Conservation (phyloP, 2,888 invertebrate species). For the Drosophila aldrichi region DNA sequence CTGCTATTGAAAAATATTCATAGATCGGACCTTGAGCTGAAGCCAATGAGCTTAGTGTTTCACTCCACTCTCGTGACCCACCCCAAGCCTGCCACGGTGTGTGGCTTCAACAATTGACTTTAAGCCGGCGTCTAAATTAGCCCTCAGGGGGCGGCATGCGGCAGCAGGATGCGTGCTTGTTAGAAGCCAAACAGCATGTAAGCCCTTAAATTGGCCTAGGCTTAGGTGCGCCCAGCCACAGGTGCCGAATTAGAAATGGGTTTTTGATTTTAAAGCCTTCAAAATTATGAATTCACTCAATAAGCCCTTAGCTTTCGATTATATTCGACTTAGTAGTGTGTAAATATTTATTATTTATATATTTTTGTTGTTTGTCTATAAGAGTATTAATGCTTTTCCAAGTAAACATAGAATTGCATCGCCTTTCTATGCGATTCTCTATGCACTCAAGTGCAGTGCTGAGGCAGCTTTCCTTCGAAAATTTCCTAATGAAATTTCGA, state of each 20-base stretch:
- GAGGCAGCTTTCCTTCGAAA: neutral
- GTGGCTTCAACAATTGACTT: constrained; percentile 8
- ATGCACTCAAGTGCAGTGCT: no score
- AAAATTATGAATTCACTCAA: neutral
- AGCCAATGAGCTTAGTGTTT: constrained; percentile 32
- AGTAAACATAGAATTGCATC: neutral
- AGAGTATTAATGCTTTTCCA: no score
- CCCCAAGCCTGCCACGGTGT: no score
- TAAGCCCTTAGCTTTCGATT: no score
- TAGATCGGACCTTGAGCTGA: constrained; percentile 28
- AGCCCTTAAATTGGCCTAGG: constrained; percentile 12
- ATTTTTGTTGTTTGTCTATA: no score
- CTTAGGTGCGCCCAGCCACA: constrained; percentile 1
- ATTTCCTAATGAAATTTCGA: neutral
- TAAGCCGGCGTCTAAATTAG: constrained; percentile 23
- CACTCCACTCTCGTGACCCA: neutral
- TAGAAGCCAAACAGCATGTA: constrained; percentile 2
- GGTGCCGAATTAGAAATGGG: constrained; percentile 8
- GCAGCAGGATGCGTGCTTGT: constrained; percentile 1
- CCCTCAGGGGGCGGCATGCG: neutral
- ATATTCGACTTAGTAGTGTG: no score
- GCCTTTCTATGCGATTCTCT: neutral
- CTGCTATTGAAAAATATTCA: constrained; percentile 46
- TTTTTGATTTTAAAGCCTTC: neutral
- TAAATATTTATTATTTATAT: no score